Evolutionary conservation across 2,888 invertebrate genomes (phyloP), one percentile per base, ranked within the genome.

Genomic region (Torymus auratus): DNA sequence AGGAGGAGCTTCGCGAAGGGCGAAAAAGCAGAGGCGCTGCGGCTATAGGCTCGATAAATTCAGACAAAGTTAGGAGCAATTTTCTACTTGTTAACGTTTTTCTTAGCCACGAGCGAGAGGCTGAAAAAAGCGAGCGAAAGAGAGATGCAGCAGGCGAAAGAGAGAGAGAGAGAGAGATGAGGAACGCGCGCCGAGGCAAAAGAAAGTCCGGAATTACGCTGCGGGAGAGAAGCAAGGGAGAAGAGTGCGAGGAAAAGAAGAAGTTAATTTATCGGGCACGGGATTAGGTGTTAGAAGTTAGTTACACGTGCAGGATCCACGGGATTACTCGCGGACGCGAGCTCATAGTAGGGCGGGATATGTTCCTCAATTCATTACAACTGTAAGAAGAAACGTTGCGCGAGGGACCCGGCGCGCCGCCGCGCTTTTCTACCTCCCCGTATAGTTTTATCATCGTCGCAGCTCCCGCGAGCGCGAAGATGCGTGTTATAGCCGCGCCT

Each of bases 251-350:
- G 17, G 41, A 53, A 73, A 65, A 56, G 41, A 85, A 86, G 83
- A 85, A 86, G 85, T 86, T 85, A 83, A 85, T 85, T 87, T 86
- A 86, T 84, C 83, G 83, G 84, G 83, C 71, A 78, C 83, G 83
- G 84, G 84, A 84, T 86, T 84, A 84, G 84, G 84, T 83, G 85
- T 84, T 84, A 83, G 82, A 84, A 88, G 87, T 87, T 88, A 87
- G 88, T 87, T 86, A 85, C 85, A 82, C 77, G 23, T 70, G 60
- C 79, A 81, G 82, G 41, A 41, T 41, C 73, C 77, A 73, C 64
- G 60, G 81, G 82, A 77, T 76, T 14, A 84, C 84, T 84, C 81
- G 77, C 67, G 84, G 85, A 85, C 87, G 87, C 86, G n/a, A n/a
- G 78, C 72, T 84, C 41, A 61, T 23, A 23, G n/a, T 0, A 41